Base-by-base conservation (phyloP, 2,113 vertebrate genomes). In the Fregata magnificens region DNA sequence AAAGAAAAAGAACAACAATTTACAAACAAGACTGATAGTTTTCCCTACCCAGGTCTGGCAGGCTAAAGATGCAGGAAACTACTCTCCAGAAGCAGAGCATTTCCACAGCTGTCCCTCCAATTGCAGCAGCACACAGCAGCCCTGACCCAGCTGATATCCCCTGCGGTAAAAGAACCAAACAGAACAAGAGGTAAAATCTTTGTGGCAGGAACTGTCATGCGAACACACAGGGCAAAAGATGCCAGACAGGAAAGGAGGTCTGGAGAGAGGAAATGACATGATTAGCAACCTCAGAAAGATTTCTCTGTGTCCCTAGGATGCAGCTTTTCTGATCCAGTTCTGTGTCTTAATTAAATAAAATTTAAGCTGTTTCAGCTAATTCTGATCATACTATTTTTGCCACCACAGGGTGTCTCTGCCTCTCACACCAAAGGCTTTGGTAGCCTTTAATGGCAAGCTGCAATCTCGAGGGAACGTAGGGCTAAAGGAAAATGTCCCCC, bases 331-430 rank as follows among this genome's bases (percentile, higher is more conserved):
- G 44, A 69, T 63, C 32, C 44, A 56, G 11, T 63, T 72, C 21
- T 38, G 38, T 59, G 40, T 58, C 22, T 61, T 66, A 34, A 66
- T 65, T 36, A 79, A 79, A 45, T 63, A 17, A 58, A 44, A 69
- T 69, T 47, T 36, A 45, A 52, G 44, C 10, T 42, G 10, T 61
- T 84, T 53, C 58, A 69, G 74, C 25, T 8, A 36, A 62, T 92
- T 88, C n/a, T 83, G 72, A 47, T 38, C 1, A 0, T 29, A 2
- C 49, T 84, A 21, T 62, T 94, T 67, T 50, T 94, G 74, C n/a
- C 55, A 91, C 96, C 97, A 95, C 89, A 91, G 89, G 97, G 86
- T 97, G 94, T 95, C 95, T 96, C 97, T 91, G 58, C 84, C 77
- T 82, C 71, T 73, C 94, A 82, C 77, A 66, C 50, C 45, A 42